Percentiles rank a stretch among this genome's conserved stretches.
These are phyloP conservation scores for Tachina fera DNA, from an alignment of 2,888 invertebrate genomes.

Conservation along the genomic window DNA sequence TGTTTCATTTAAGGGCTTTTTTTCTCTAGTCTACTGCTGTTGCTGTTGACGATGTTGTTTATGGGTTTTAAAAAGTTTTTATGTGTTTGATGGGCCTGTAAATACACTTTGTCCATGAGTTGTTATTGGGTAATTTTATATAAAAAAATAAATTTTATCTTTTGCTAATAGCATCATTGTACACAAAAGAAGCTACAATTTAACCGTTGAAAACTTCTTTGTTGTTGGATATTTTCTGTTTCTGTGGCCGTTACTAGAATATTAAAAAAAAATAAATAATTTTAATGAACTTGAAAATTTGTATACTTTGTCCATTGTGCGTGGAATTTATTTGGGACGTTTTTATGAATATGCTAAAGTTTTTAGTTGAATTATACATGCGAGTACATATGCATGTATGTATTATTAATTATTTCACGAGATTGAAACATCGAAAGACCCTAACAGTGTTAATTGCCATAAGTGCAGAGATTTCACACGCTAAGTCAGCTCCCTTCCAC, in stretches of 20 bases:
- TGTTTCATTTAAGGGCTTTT: conserved; percentile 20
- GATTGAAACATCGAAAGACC: too few species aligned
- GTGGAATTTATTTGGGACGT: too few species aligned
- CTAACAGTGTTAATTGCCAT: too few species aligned
- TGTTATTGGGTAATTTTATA: conserved; percentile 33
- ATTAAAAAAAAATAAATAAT: conserved; percentile 8
- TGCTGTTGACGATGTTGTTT: conserved; percentile 47
- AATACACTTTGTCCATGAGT: conserved; percentile 35
- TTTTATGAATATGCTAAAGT: too few species aligned
- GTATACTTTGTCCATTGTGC: too few species aligned
- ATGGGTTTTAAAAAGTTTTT: conserved; percentile 51
- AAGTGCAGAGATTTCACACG: too few species aligned
- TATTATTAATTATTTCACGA: too few species aligned
- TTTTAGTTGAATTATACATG: too few species aligned
- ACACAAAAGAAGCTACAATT: not conserved
- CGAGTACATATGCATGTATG: too few species aligned
- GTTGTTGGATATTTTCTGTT: conserved; percentile 5
- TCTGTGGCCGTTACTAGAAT: conserved; percentile 10
- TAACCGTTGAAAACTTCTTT: not conserved
- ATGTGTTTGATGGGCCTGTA: conserved; percentile 49
- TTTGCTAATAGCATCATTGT: not conserved
- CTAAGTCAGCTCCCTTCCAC: too few species aligned
- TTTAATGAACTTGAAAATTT: not conserved
- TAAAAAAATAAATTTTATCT: not conserved
- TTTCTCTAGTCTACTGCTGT: not conserved